Percentiles rank a stretch among this genome's conserved stretches.
Evolutionary conservation across 2,113 vertebrate species (phyloP).

Genomic region (Dascyllus trimaculatus): DNA sequence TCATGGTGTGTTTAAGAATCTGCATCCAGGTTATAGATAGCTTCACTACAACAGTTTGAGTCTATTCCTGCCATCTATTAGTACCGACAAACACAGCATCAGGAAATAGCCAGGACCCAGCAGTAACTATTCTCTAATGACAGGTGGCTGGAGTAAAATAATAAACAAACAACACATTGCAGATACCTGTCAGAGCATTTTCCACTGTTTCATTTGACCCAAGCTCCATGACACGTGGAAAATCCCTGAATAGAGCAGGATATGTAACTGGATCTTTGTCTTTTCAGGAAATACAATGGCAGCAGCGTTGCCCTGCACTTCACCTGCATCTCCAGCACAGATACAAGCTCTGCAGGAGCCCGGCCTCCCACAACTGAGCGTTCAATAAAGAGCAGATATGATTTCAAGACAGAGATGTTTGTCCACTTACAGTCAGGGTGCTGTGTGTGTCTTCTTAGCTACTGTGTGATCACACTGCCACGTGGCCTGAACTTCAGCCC

Average conservation of each 20-base stretch:
- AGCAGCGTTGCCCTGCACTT: conserved; percentile 36
- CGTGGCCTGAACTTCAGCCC: neutral
- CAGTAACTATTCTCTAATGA: neutral
- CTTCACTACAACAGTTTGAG: conserved; percentile 24
- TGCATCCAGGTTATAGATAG: conserved; percentile 29
- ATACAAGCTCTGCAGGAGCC: conserved; percentile 26
- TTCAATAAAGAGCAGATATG: conserved; percentile 38
- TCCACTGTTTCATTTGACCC: conserved; percentile 53
- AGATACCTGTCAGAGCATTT: conserved; percentile 32
- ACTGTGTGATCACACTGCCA: neutral
- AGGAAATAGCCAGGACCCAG: neutral
- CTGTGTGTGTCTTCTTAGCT: too few species aligned
- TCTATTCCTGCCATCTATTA: conserved; percentile 9
- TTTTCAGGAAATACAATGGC: conserved; percentile 68
- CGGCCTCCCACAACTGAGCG: neutral
- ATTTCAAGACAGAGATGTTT: conserved; percentile 4
- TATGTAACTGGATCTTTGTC: conserved; percentile 70
- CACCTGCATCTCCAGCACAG: conserved; percentile 25
- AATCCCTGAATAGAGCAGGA: conserved; percentile 50
- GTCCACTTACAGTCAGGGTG: too few species aligned
- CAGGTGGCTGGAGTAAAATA: conserved; percentile 3
- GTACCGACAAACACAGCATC: conserved; percentile 1
- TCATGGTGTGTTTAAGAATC: conserved; percentile 15
- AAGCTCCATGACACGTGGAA: conserved; percentile 52
- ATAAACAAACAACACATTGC: conserved; percentile 1